Evolutionary conservation across 2,113 vertebrate species (phyloP), one percentile per base, ranked within the genome.

Genomic region (Pandion haliaetus): DNA sequence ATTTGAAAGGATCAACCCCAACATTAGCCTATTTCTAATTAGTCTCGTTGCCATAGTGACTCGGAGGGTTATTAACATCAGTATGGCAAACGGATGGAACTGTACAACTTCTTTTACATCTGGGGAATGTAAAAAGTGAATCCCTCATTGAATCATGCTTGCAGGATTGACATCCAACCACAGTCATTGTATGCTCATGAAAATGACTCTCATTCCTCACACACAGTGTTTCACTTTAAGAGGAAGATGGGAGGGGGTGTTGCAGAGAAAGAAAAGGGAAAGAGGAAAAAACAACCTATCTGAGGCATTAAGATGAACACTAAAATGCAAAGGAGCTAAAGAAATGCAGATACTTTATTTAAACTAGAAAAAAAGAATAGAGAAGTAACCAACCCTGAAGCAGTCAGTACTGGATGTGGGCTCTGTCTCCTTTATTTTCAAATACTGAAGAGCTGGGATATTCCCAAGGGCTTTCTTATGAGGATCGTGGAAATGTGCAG

Each of bases 101-200:
- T 54, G 63, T 76, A 79, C 67, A 95, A 97, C 96, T 98, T 97
- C 89, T 96, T 97, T 90, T 96, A 92, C 97, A 97, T 95, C 96
- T 98, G 92, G 96, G 72, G 77, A 97, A 97, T 78, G 81, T 88
- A 94, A 88, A 91, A 96, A 97, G 88, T 91, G 93, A 96, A 92
- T 98, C 93, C 96, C 2, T 5, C 63, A 70, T 95, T 94, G 86
- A 97, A 97, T 97, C 95, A 90, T 45, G 55, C 92, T 97, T 86
- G 62, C 49, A 93, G 89, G 78, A 80, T 57, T 98, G 96, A 96
- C 95, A 96, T 97, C 98, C 96, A 97, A 97, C 97, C 97, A 97
- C 93, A 97, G 92, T 93, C 93, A 72, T 96, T 93, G 94, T 88
- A 72, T 77, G 73, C 82, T 89, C 72, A 71, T 71, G 85, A 97